These are phyloP conservation scores for Paraplagusia blochii DNA, from an alignment of 2,113 vertebrate species.

Conservation along the genomic window DNA sequence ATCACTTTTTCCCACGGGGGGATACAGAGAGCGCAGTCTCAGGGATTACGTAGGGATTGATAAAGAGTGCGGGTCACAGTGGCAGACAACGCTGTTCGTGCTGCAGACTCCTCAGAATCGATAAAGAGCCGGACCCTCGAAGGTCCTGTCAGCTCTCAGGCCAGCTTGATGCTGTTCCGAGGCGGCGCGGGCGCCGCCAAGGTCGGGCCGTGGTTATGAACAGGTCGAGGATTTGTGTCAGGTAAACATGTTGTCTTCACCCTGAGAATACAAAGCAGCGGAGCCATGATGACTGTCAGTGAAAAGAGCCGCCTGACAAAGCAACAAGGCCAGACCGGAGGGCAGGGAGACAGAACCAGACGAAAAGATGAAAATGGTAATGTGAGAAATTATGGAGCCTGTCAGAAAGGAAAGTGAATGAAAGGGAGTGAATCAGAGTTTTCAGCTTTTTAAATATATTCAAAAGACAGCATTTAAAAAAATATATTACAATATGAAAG, in stretches of 20 bases:
- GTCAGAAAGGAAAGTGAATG: constrained; percentile 34
- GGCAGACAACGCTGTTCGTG: constrained; percentile 36
- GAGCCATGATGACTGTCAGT: constrained; percentile 37
- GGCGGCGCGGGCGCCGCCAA: constrained; percentile 42
- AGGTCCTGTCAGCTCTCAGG: constrained; percentile 50
- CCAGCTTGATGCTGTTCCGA: constrained; percentile 38
- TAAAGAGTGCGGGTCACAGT: constrained; percentile 65
- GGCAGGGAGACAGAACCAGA: constrained; percentile 11
- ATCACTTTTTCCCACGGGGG: constrained; percentile 26
- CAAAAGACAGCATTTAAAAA: no score
- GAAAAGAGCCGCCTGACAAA: constrained; percentile 52
- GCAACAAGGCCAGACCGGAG: constrained; percentile 44
- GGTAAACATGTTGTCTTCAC: constrained; percentile 61
- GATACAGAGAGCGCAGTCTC: constrained; percentile 30
- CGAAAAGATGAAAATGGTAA: constrained; percentile 20
- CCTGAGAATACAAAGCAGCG: constrained; percentile 64
- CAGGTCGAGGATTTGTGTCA: constrained; percentile 56
- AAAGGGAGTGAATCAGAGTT: constrained; percentile 4
- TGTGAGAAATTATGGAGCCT: no score
- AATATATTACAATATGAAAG: no score
- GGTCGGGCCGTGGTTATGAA: constrained; percentile 61
- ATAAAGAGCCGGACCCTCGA: constrained; percentile 60
- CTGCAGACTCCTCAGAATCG: constrained; percentile 62
- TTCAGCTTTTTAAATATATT: no score
- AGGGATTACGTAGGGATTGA: constrained; percentile 32